A percentile compares a stretch with the other conserved stretches of the same genome.
Evolutionary conservation across 2,888 invertebrate genomes (phyloP).

Genomic region (Stenurella melanura): DNA sequence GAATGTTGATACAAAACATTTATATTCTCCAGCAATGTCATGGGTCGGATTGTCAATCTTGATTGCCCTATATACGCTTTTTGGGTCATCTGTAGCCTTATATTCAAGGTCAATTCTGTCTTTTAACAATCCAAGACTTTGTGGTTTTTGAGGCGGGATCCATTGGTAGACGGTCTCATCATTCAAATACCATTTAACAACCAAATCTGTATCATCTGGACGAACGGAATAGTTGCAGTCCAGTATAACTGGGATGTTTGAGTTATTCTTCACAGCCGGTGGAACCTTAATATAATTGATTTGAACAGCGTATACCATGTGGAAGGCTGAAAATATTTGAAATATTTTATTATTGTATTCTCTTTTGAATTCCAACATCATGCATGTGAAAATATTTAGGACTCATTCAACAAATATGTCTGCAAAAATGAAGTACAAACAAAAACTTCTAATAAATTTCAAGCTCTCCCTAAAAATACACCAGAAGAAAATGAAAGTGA

Average conservation of each 20-base stretch:
- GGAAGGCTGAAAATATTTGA: constrained; percentile 16
- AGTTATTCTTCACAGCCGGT: constrained; percentile 69
- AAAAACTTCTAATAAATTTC: too few species aligned
- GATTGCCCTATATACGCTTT: constrained; percentile 82
- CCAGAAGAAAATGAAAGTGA: too few species aligned
- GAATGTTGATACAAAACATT: constrained; percentile 83
- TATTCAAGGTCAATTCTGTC: constrained; percentile 79
- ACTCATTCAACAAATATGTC: too few species aligned
- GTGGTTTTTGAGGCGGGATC: constrained; percentile 83
- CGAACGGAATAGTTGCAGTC: constrained; percentile 83
- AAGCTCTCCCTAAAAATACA: too few species aligned
- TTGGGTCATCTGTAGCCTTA: constrained; percentile 80
- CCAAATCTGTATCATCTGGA: constrained; percentile 80
- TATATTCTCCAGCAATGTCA: constrained; percentile 83
- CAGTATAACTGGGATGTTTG: constrained; percentile 75
- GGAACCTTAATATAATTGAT: constrained; percentile 72
- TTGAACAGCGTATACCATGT: constrained; percentile 60
- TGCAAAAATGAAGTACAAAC: too few species aligned
- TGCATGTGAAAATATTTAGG: too few species aligned
- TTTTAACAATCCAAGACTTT: constrained; percentile 77
- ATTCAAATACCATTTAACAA: constrained; percentile 82
- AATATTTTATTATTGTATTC: not conserved
- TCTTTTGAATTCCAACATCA: too few species aligned
- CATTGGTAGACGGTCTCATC: constrained; percentile 87
- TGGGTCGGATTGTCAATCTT: constrained; percentile 81